Evolutionary conservation across 2,888 invertebrate genomes (phyloP).

Genomic region (Oscheius sp.): DNA sequence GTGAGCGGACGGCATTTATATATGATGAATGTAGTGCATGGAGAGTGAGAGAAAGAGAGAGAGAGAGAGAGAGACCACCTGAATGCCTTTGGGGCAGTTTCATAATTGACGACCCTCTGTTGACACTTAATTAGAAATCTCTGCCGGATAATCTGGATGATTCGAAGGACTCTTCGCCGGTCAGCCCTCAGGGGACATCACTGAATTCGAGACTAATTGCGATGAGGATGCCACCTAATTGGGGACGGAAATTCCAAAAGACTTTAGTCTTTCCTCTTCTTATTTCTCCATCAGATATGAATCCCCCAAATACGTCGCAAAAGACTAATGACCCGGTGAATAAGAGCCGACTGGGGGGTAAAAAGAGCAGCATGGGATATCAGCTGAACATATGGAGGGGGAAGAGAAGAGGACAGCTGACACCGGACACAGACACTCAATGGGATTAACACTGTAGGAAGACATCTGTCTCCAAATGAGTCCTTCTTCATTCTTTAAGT

Average conservation of each 20-base stretch:
- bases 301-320: slow-evolving; percentile 7
- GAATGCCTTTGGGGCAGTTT: too few relatives aligned
- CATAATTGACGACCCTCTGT: slow-evolving; percentile 1
- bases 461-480: slow-evolving; percentile 1
- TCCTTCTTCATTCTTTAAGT: background rate
- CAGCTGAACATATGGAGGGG: background rate
- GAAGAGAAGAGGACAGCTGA: background rate
- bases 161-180: background rate
- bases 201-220: slow-evolving; percentile 7
- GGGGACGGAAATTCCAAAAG: too few relatives aligned
- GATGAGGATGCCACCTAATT: background rate
- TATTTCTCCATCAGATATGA: slow-evolving; percentile 13
- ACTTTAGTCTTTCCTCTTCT: background rate
- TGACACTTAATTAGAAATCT: slow-evolving; percentile 18
- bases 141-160: slow-evolving; percentile 13
- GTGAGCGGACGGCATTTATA: slow-evolving; percentile 24
- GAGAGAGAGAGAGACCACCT: slow-evolving; percentile 2
- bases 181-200: background rate
- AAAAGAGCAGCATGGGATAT: background rate
- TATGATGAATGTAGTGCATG: slow-evolving; percentile 21
- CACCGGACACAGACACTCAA: background rate
- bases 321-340: slow-evolving; percentile 4
- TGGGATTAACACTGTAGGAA: slow-evolving; percentile 23
- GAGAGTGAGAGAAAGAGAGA: background rate
- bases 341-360: background rate